phyloP scores from a whole-genome alignment of 2,113 vertebrate genomes.

The Campylorhamphus procurvoides region DNA sequence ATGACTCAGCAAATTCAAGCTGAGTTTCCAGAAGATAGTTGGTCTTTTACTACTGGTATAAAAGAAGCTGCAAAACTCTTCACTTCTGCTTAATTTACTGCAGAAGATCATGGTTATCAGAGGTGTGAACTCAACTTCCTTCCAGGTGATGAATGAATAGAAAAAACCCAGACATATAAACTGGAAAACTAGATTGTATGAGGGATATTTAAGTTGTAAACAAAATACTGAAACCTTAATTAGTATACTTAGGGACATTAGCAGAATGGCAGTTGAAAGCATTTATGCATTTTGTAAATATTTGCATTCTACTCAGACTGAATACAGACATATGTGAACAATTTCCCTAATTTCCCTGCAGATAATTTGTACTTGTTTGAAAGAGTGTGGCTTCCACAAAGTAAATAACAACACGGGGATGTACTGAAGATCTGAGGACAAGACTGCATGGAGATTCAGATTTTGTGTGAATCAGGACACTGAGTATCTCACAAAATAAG shows the following conservation, averaged over 20 bases:
- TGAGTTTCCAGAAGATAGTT: neutral
- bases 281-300: neutral
- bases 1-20: neutral
- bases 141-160: neutral
- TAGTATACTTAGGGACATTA: neutral
- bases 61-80: neutral
- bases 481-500: neutral
- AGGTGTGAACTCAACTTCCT: neutral
- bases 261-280: neutral
- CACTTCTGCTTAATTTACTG: neutral
- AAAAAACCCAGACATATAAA: neutral
- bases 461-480: neutral
- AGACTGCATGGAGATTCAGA: neutral
- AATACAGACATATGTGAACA: neutral
- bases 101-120: neutral
- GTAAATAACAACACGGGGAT: neutral
- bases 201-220: neutral
- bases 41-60: neutral
- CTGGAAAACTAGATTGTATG: neutral
- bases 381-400: neutral
- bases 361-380: neutral
- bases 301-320: neutral
- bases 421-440: neutral
- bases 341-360: neutral
- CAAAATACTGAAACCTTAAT: neutral